Evolutionary conservation across 1,140 invertebrate genomes (phyloP).

Genomic region (Diorhabda carinulata): DNA sequence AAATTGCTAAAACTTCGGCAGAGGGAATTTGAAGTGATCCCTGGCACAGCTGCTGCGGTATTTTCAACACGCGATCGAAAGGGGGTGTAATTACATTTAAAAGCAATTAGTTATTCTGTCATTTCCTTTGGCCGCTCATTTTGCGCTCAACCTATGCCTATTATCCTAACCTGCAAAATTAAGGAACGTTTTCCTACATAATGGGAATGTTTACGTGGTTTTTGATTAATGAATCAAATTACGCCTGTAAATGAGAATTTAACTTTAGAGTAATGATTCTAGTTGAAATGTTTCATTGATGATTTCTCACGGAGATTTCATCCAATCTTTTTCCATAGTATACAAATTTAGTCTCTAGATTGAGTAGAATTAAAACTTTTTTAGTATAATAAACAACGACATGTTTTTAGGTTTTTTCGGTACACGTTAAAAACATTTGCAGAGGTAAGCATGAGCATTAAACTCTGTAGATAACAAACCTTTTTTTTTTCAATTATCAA

Average conservation of each 20-base stretch:
- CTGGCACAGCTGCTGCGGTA: not conserved
- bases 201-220: constrained; percentile 2
- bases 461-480: too few species aligned
- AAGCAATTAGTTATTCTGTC: constrained; percentile 2
- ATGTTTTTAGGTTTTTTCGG: too few species aligned
- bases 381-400: too few species aligned
- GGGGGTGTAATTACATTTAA: constrained; percentile 1
- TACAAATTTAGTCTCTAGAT: too few species aligned
- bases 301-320: too few species aligned
- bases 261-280: not conserved
- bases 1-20: not conserved
- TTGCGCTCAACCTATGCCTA: not conserved
- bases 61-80: not conserved
- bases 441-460: too few species aligned
- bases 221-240: constrained; percentile 1
- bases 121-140: not conserved
- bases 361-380: too few species aligned
- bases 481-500: too few species aligned
- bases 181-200: not conserved
- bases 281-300: too few species aligned
- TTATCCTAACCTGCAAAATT: constrained; percentile 2
- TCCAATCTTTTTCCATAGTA: too few species aligned
- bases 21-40: not conserved
- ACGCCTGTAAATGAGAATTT: not conserved
- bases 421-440: too few species aligned